These are phyloP conservation scores for Ethmia dodecea DNA, from an alignment of 2,888 invertebrate genomes.

Conservation along the genomic window DNA sequence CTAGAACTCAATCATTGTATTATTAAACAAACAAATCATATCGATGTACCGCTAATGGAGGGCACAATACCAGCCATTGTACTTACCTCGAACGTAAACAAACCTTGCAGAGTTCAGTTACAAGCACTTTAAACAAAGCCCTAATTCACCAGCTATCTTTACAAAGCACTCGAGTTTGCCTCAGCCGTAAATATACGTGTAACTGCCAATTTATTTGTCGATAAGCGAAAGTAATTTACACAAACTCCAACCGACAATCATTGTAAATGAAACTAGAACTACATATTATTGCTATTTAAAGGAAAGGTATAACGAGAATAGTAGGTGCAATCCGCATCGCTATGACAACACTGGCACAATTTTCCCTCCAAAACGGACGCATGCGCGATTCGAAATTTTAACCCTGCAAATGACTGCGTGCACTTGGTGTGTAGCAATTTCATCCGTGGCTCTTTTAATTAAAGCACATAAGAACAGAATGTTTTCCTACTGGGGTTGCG, in stretches of 20 bases:
- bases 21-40: too few relatives aligned
- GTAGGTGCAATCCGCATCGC: slow-evolving; percentile 50
- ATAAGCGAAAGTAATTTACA: slow-evolving; percentile 29
- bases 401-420: slow-evolving; percentile 12
- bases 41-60: too few relatives aligned
- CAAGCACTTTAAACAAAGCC: slow-evolving; percentile 43
- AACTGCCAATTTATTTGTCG: slow-evolving; percentile 31
- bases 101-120: slow-evolving; percentile 36
- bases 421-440: background rate
- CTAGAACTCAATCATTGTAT: too few relatives aligned
- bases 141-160: slow-evolving; percentile 29
- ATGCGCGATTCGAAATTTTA: slow-evolving; percentile 45
- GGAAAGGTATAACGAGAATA: slow-evolving; percentile 12
- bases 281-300: slow-evolving; percentile 23
- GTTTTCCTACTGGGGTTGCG: slow-evolving; percentile 35
- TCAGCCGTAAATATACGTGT: slow-evolving; percentile 18
- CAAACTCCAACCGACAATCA: slow-evolving; percentile 15
- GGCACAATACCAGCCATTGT: too few relatives aligned
- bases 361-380: slow-evolving; percentile 73
- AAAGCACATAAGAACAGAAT: slow-evolving; percentile 2
- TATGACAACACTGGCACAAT: slow-evolving; percentile 59
- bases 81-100: slow-evolving; percentile 30
- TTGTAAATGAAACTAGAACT: slow-evolving; percentile 14
- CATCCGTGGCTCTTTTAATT: background rate
- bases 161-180: slow-evolving; percentile 25